A percentile compares a stretch with the other conserved stretches of the same genome.
Conservation (phyloP, 2,888 invertebrate species). For the Drosophila leonis region DNA sequence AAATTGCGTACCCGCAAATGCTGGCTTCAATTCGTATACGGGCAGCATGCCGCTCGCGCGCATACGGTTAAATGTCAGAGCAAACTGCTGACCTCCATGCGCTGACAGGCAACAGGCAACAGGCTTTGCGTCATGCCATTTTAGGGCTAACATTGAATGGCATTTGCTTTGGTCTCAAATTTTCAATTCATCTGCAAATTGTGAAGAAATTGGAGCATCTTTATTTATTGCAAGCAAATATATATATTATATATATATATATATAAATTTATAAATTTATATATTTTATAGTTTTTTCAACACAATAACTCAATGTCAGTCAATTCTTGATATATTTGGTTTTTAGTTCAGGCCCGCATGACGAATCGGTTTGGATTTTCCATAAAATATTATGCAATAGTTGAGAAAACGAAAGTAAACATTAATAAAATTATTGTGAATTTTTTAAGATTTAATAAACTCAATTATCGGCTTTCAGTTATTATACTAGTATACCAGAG, state of each 20-base stretch:
- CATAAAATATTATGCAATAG: conserved; percentile 21
- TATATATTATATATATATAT: background rate
- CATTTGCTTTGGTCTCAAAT: conserved; percentile 51
- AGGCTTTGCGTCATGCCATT: conserved; percentile 59
- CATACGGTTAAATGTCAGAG: conserved; percentile 64
- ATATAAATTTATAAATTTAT: background rate
- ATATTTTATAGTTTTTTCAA: background rate
- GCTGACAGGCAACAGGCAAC: conserved; percentile 54
- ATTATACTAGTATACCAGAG: conserved; percentile 19
- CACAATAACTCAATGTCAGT: conserved; percentile 39
- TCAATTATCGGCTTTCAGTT: conserved; percentile 53
- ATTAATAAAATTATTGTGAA: conserved; percentile 23
- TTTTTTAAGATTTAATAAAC: conserved; percentile 39
- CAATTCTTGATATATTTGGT: conserved; percentile 13
- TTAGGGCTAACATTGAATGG: conserved; percentile 69
- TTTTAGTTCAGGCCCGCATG: conserved; percentile 33
- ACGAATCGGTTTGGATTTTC: conserved; percentile 13
- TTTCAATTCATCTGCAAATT: conserved; percentile 18
- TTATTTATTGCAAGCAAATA: conserved; percentile 20
- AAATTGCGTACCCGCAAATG: conserved; percentile 64
- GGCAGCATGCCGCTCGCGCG: conserved; percentile 35
- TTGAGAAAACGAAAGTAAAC: conserved; percentile 11
- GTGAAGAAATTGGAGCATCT: conserved; percentile 39
- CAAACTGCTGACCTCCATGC: conserved; percentile 71
- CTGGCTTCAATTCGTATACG: conserved; percentile 34